phyloP scores from a whole-genome alignment of 2,888 invertebrate species.

The Barypeithes pellucidus region DNA sequence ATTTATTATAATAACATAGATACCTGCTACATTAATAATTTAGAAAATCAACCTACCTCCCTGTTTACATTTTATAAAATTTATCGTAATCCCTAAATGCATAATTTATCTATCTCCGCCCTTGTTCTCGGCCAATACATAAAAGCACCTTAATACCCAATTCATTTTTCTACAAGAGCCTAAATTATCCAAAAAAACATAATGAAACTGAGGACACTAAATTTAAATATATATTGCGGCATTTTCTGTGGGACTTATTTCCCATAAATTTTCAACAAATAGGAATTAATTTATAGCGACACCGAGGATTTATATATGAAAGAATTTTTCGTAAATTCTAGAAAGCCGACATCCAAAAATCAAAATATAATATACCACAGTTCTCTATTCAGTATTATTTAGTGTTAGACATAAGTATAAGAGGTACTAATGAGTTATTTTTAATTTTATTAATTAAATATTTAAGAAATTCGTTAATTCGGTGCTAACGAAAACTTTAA shows the following conservation, averaged over 20 bases:
- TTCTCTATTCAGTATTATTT: too few species aligned
- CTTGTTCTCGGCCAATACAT: slow-evolving; percentile 13
- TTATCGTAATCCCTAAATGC: slow-evolving; percentile 7
- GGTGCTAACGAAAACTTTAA: too few species aligned
- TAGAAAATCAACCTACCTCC: neutral
- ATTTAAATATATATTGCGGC: slow-evolving; percentile 47
- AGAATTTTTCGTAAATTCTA: slow-evolving; percentile 35
- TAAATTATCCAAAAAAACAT: slow-evolving; percentile 45
- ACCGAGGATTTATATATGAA: slow-evolving; percentile 35
- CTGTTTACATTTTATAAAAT: slow-evolving; percentile 10
- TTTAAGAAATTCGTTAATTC: too few species aligned
- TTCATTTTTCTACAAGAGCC: slow-evolving; percentile 38
- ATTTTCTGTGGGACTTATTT: slow-evolving; percentile 42
- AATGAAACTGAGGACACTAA: slow-evolving; percentile 44
- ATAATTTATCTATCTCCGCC: slow-evolving; percentile 9
- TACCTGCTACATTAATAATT: neutral
- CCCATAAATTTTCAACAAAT: slow-evolving; percentile 47
- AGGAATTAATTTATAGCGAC: slow-evolving; percentile 46
- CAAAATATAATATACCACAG: neutral
- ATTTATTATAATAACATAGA: too few species aligned
- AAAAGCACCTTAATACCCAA: slow-evolving; percentile 30
- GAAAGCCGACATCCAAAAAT: neutral
- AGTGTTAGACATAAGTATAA: too few species aligned
- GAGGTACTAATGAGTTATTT: too few species aligned
- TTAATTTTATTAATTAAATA: too few species aligned